phyloP scores from a whole-genome alignment of 2,797 vertebrate genomes.

The Centropyge bicolor region DNA sequence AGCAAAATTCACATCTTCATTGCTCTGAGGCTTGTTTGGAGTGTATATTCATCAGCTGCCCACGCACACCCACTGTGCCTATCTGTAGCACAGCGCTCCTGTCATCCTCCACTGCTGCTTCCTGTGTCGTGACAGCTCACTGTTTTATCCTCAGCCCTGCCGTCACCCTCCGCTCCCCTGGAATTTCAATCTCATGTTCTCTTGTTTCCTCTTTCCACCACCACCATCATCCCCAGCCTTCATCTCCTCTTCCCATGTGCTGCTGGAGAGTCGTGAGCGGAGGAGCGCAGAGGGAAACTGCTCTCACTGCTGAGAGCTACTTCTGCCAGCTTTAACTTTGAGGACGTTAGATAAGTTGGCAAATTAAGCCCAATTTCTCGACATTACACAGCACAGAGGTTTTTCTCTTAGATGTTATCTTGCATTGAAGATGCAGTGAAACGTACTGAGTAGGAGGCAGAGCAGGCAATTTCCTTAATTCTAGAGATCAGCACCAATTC shows the following conservation, averaged over 20 bases:
- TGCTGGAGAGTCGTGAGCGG: conserved; percentile 36
- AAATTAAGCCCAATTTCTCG: conserved; percentile 25
- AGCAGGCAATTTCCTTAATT: conserved; percentile 42
- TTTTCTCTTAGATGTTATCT: conserved; percentile 31
- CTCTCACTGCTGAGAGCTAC: conserved; percentile 5
- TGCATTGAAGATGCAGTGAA: conserved; percentile 17
- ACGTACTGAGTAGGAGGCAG: conserved; percentile 36
- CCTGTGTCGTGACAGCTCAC: conserved; percentile 79
- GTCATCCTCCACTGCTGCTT: conserved; percentile 80
- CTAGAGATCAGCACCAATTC: conserved; percentile 36
- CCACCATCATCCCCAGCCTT: conserved; percentile 26
- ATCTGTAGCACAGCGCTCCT: conserved; percentile 75
- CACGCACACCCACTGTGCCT: conserved; percentile 77
- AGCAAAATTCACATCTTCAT: conserved; percentile 53
- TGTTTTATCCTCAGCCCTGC: conserved; percentile 71
- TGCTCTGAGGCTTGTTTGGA: conserved; percentile 70
- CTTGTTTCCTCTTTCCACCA: conserved; percentile 48
- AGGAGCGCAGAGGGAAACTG: conserved; percentile 22
- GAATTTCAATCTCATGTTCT: conserved; percentile 70
- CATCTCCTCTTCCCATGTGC: conserved; percentile 44
- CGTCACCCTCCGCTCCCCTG: conserved; percentile 61
- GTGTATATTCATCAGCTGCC: conserved; percentile 74
- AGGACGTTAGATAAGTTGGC: conserved; percentile 32
- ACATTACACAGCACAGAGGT: conserved; percentile 4
- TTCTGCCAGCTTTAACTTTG: conserved; percentile 34